phyloP scores from a whole-genome alignment of 2,888 invertebrate genomes.

The Eupsilia transversa region DNA sequence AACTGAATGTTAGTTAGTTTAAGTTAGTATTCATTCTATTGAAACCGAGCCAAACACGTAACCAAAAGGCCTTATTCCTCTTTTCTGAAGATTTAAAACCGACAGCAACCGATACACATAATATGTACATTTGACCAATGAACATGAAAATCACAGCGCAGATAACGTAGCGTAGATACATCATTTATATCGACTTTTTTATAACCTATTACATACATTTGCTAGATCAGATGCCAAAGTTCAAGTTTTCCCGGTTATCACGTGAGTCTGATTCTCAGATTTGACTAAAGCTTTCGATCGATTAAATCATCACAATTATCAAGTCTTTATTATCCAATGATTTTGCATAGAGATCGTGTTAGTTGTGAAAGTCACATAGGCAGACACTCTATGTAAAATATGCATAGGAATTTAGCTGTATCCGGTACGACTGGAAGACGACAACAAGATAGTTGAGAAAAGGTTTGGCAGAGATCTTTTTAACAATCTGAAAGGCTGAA shows the following conservation, averaged over 20 bases:
- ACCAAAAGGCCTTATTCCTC: neutral
- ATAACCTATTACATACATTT: neutral
- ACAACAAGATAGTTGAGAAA: neutral
- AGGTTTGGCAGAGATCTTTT: neutral
- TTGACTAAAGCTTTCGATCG: constrained; percentile 7
- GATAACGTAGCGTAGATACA: constrained; percentile 2
- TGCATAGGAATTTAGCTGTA: neutral
- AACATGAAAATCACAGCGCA: neutral
- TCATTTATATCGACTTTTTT: neutral
- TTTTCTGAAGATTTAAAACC: neutral
- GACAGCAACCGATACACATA: neutral
- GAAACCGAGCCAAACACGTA: constrained; percentile 16
- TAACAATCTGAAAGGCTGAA: neutral
- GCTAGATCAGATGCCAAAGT: constrained; percentile 1
- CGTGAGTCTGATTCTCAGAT: constrained; percentile 2
- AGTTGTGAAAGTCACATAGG: neutral
- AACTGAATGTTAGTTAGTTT: neutral
- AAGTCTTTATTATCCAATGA: neutral
- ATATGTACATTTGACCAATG: neutral
- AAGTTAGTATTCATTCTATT: neutral
- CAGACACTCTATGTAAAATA: neutral
- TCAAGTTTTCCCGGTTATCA: constrained; percentile 6
- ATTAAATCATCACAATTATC: constrained; percentile 6
- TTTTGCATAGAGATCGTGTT: neutral
- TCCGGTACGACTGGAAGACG: neutral